Evolutionary conservation across 2,113 vertebrate genomes (phyloP).

Genomic region (Sterrhoptilus dennistouni): DNA sequence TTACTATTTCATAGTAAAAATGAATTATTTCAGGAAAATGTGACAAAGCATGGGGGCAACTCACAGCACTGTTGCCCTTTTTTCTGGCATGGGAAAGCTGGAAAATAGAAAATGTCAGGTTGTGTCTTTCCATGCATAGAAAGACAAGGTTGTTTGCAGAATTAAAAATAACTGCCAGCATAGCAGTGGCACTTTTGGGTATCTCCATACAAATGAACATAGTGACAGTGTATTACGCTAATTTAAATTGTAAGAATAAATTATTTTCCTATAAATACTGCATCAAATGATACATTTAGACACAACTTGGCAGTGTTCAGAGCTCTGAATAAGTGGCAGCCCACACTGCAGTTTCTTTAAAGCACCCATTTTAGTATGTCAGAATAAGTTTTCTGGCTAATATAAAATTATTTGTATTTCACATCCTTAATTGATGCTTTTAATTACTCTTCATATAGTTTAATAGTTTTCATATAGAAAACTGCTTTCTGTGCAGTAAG

Average conservation of each 20-base stretch:
- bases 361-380: slow-evolving; percentile 24
- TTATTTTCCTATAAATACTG: slow-evolving; percentile 30
- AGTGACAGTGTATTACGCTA: not conserved
- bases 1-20: not conserved
- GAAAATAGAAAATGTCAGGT: not conserved
- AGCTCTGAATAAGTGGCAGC: slow-evolving; percentile 1
- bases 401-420: slow-evolving; percentile 66
- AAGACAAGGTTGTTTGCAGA: not conserved
- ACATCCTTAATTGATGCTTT: slow-evolving; percentile 61
- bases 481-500: slow-evolving; percentile 67
- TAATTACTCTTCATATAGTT: slow-evolving; percentile 68
- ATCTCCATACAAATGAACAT: not conserved
- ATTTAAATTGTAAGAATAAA: slow-evolving; percentile 24
- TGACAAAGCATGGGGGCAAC: not conserved
- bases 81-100: not conserved
- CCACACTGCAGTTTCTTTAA: slow-evolving; percentile 5
- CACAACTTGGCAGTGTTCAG: not conserved
- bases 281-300: not conserved
- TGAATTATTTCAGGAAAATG: not conserved
- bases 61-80: not conserved
- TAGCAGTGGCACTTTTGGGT: not conserved
- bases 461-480: slow-evolving; percentile 61
- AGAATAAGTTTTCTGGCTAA: slow-evolving; percentile 54
- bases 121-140: not conserved
- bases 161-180: not conserved